Evolutionary conservation across 2,113 vertebrate genomes (phyloP).

Genomic region (Entosphenus tridentatus): DNA sequence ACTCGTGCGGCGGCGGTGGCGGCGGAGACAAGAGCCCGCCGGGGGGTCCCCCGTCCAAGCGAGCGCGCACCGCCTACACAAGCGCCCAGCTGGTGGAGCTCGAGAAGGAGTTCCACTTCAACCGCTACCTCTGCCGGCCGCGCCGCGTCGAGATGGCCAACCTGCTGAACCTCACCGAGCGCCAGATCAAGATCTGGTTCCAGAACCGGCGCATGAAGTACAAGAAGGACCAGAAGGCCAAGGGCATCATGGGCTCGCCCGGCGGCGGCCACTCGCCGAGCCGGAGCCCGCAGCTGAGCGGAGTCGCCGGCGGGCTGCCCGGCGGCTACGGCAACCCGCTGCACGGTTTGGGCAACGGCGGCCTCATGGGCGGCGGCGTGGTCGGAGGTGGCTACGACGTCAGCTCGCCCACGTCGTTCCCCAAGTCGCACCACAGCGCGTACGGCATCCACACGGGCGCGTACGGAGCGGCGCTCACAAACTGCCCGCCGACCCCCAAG

Average conservation of each 20-base stretch:
- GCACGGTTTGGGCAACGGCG: constrained; percentile 16
- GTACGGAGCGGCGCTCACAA: constrained; percentile 85
- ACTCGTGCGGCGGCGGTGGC: too few species aligned
- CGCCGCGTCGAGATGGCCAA: constrained; percentile 5
- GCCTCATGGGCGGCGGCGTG: too few species aligned
- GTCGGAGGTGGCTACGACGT: constrained; percentile 39
- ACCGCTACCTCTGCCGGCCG: constrained; percentile 4
- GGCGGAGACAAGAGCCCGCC: not conserved
- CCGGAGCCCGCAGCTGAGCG: constrained; percentile 69
- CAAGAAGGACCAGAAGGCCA: constrained; percentile 4
- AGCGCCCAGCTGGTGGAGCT: not conserved
- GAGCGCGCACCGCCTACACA: not conserved
- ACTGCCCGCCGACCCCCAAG: constrained; percentile 92
- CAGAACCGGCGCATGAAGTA: constrained; percentile 6
- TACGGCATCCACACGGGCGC: constrained; percentile 61
- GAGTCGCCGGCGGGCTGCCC: constrained; percentile 31
- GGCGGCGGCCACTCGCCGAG: constrained; percentile 81
- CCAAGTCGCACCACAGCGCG: constrained; percentile 93
- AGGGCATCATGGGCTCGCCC: constrained; percentile 2
- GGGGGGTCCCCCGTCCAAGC: not conserved
- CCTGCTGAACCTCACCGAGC: constrained; percentile 2
- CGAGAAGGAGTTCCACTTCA: constrained; percentile 1
- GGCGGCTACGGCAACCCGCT: constrained; percentile 78
- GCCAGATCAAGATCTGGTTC: constrained; percentile 6
- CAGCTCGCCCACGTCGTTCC: constrained; percentile 80